Conservation (phyloP, 1,140 invertebrate genomes). For the Drosophila navojoa region DNA sequence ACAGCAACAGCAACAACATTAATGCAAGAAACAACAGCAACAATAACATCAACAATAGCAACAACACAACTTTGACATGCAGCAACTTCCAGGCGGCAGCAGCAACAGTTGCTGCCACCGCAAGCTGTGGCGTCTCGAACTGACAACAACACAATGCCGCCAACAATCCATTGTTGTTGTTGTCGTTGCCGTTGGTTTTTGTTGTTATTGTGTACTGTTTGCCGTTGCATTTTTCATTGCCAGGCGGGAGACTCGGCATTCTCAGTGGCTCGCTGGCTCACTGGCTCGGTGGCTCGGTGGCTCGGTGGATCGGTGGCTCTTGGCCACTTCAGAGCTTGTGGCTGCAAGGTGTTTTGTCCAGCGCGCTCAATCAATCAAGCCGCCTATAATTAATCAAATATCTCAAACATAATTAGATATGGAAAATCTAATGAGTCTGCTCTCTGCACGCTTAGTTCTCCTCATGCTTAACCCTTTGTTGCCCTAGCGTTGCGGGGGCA, state of each 20-base stretch:
- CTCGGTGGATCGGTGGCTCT: slow-evolving; percentile 20
- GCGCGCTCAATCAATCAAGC: slow-evolving; percentile 73
- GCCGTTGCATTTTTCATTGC: slow-evolving; percentile 63
- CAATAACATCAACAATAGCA: slow-evolving; percentile 46
- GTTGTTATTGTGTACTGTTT: slow-evolving; percentile 14
- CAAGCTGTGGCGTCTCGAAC: slow-evolving; percentile 75
- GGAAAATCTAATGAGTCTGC: slow-evolving; percentile 78
- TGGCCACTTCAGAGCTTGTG: slow-evolving; percentile 22
- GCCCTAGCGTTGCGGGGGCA: slow-evolving; percentile 70
- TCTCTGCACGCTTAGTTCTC: slow-evolving; percentile 39
- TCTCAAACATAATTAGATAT: slow-evolving; percentile 78
- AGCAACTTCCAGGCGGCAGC: slow-evolving; percentile 69
- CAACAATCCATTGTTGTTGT: slow-evolving; percentile 46
- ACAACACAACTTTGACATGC: slow-evolving; percentile 69
- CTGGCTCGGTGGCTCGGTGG: slow-evolving; percentile 22
- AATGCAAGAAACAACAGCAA: slow-evolving; percentile 44
- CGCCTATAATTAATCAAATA: slow-evolving; percentile 80
- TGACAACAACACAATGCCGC: slow-evolving; percentile 59
- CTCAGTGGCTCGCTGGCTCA: slow-evolving; percentile 20
- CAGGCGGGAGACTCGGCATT: slow-evolving; percentile 56
- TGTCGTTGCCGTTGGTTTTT: slow-evolving; percentile 38
- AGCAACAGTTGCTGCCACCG: slow-evolving; percentile 72
- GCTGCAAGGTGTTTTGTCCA: slow-evolving; percentile 54
- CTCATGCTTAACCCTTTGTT: slow-evolving; percentile 59
- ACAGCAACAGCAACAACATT: slow-evolving; percentile 47